Conservation (phyloP, 2,888 invertebrate species). For the Tenthredo distinguenda region DNA sequence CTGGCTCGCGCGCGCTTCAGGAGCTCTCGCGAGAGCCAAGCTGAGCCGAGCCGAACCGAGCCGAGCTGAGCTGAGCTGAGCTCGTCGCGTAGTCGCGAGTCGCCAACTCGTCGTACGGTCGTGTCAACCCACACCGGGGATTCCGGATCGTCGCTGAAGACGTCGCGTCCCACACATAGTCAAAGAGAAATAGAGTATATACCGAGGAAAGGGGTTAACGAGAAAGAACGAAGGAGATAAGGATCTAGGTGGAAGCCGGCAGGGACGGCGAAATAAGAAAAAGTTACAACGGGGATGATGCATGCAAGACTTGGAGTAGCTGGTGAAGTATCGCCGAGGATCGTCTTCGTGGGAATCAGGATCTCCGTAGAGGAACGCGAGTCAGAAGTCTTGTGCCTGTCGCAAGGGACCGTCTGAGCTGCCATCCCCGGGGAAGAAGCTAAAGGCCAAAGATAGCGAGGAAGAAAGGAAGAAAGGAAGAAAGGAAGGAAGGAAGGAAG, state of each 20-base stretch:
- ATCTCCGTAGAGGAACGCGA: slow-evolving; percentile 4
- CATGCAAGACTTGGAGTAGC: not conserved
- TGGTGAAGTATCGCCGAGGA: not conserved
- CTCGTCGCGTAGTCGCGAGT: slow-evolving; percentile 70
- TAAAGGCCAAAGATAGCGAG: not conserved
- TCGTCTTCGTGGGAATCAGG: slow-evolving; percentile 4
- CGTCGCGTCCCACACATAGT: slow-evolving; percentile 45
- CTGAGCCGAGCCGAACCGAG: slow-evolving; percentile 59
- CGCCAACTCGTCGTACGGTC: slow-evolving; percentile 73
- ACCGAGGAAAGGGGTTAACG: not conserved
- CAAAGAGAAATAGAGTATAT: not conserved
- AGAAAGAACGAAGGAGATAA: not conserved
- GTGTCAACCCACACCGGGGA: slow-evolving; percentile 56
- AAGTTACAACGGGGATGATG: slow-evolving; percentile 2
- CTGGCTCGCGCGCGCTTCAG: slow-evolving; percentile 57
- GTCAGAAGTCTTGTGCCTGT: not conserved
- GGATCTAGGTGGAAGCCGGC: not conserved
- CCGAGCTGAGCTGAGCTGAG: slow-evolving; percentile 59
- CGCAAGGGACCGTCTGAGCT: slow-evolving; percentile 21
- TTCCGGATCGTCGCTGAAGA: slow-evolving; percentile 65
- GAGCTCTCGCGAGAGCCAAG: slow-evolving; percentile 42
- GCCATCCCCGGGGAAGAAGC: not conserved
- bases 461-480: not conserved
- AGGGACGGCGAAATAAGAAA: not conserved
- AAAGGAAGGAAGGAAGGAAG: not conserved